Conservation (phyloP, 2,888 invertebrate genomes). For the Hirtodrosophila histrioides region DNA sequence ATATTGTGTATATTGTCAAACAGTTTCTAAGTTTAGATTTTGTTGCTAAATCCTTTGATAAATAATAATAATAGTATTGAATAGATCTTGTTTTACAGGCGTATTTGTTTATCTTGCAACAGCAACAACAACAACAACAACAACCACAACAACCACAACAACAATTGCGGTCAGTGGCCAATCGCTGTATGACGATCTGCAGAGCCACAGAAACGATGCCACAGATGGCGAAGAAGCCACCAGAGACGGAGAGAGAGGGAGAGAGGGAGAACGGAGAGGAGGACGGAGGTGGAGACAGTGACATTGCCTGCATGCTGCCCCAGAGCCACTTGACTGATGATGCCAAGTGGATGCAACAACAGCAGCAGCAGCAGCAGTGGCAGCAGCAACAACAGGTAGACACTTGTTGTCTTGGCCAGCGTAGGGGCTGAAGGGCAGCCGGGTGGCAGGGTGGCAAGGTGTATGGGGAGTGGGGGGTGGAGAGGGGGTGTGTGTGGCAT, state of each 20-base stretch:
- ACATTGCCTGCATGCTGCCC: constrained; percentile 43
- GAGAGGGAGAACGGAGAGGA: neutral
- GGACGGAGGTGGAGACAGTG: constrained; percentile 29
- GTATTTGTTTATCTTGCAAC: too few species aligned
- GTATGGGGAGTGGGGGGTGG: neutral
- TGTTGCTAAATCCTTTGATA: too few species aligned
- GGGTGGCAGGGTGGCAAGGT: constrained; percentile 3
- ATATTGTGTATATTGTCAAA: too few species aligned
- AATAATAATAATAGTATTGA: too few species aligned
- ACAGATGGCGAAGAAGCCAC: constrained; percentile 2
- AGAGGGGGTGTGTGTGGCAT: neutral
- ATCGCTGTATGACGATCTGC: constrained; percentile 32
- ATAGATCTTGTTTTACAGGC: too few species aligned
- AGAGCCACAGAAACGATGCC: constrained; percentile 27
- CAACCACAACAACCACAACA: constrained; percentile 13
- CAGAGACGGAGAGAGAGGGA: neutral
- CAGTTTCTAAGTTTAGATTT: too few species aligned
- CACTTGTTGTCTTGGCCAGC: constrained; percentile 49
- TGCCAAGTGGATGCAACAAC: constrained; percentile 48
- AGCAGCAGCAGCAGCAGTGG: constrained; percentile 13
- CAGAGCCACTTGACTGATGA: constrained; percentile 56
- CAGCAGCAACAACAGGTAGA: constrained; percentile 15
- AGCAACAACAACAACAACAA: constrained; percentile 9
- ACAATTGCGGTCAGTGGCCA: constrained; percentile 38
- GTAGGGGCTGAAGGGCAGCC: constrained; percentile 14